Percentiles rank a stretch among this genome's conserved stretches.
phyloP scores from a whole-genome alignment of 2,797 vertebrate species.

The Sorex maritimensis region DNA sequence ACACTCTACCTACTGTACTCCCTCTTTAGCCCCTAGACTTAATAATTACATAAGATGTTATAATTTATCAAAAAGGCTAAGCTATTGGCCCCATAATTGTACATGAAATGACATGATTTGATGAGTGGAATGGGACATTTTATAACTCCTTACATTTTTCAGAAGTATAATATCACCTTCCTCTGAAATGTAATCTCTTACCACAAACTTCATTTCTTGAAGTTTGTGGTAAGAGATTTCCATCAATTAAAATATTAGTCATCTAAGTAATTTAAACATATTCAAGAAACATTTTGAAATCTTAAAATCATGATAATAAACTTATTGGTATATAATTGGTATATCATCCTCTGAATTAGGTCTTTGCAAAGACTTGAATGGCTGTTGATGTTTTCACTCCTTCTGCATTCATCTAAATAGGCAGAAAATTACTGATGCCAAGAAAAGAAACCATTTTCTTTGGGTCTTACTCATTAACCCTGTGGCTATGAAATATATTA shows the following conservation, averaged over 20 bases:
- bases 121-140: not conserved
- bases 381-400: not conserved
- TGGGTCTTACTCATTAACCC: not conserved
- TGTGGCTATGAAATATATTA: not conserved
- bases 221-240: slow-evolving; percentile 38
- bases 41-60: not conserved
- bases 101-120: not conserved
- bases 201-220: not conserved
- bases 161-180: not conserved
- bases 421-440: not conserved
- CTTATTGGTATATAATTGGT: not conserved
- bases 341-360: not conserved
- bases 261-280: slow-evolving; percentile 68
- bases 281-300: slow-evolving; percentile 63
- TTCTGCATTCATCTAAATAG: not conserved
- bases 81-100: not conserved
- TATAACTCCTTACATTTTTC: slow-evolving; percentile 39
- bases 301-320: slow-evolving; percentile 12
- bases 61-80: not conserved
- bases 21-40: no score
- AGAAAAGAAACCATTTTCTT: not conserved
- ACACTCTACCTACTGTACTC: no score
- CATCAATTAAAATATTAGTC: slow-evolving; percentile 74
- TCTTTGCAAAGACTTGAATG: slow-evolving; percentile 31
- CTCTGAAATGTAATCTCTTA: slow-evolving; percentile 52